A percentile compares a stretch with the other conserved stretches of the same genome.
phyloP scores from a whole-genome alignment of 2,888 invertebrate species.

The Drosophila cognata region DNA sequence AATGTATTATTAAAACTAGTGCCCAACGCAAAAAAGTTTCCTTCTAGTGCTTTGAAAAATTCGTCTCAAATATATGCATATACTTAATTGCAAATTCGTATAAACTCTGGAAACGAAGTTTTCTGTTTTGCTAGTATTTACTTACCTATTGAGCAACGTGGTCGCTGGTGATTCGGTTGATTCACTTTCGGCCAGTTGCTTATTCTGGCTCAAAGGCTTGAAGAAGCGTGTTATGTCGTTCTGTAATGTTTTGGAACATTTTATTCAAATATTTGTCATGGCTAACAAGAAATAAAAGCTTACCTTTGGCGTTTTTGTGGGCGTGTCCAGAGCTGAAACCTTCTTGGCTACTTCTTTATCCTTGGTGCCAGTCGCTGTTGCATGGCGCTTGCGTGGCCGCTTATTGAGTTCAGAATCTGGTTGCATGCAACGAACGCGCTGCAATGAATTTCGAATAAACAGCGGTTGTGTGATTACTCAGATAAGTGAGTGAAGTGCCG shows the following conservation, averaged over 20 bases:
- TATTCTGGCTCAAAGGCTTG: slow-evolving; percentile 54
- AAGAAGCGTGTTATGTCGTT: slow-evolving; percentile 81
- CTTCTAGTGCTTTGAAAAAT: neutral
- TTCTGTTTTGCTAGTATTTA: neutral
- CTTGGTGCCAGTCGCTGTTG: slow-evolving; percentile 56
- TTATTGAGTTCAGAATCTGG: slow-evolving; percentile 82
- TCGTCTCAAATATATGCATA: neutral
- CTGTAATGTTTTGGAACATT: slow-evolving; percentile 47
- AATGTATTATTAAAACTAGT: neutral
- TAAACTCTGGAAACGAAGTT: neutral
- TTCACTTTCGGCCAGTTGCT: slow-evolving; percentile 19
- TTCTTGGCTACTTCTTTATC: slow-evolving; percentile 45
- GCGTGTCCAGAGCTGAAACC: slow-evolving; percentile 32
- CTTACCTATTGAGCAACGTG: slow-evolving; percentile 72
- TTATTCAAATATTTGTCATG: neutral
- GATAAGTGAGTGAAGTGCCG: slow-evolving; percentile 25
- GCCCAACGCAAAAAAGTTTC: neutral
- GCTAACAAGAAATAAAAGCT: neutral
- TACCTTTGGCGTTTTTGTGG: slow-evolving; percentile 67
- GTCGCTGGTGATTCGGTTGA: slow-evolving; percentile 76
- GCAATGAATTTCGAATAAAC: slow-evolving; percentile 38
- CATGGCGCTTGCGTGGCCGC: slow-evolving; percentile 64
- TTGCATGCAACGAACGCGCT: slow-evolving; percentile 84
- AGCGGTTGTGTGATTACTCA: slow-evolving; percentile 17
- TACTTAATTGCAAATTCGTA: neutral